These are phyloP conservation scores for Callospermophilus lateralis DNA, from an alignment of 2,113 vertebrate genomes.

Conservation along the genomic window DNA sequence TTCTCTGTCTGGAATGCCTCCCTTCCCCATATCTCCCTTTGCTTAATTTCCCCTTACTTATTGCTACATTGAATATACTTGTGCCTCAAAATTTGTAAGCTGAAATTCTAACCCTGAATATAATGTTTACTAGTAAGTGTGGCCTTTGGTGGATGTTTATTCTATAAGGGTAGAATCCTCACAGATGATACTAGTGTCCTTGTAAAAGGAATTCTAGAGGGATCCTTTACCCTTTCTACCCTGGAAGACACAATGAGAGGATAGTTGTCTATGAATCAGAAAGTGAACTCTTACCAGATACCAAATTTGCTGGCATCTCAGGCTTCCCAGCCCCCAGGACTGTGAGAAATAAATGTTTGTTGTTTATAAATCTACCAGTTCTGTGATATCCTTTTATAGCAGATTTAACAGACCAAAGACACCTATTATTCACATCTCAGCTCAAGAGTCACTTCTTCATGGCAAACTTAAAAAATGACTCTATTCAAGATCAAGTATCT, in stretches of 20 bases:
- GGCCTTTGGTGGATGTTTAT: background rate
- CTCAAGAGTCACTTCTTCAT: background rate
- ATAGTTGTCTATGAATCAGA: background rate
- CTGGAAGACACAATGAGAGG: background rate
- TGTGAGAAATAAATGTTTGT: background rate
- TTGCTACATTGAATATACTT: background rate
- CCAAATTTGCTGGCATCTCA: background rate
- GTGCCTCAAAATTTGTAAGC: background rate
- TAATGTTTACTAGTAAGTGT: background rate
- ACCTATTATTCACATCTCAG: background rate
- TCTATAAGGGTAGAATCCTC: too few species aligned
- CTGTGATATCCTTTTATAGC: background rate
- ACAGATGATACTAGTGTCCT: background rate
- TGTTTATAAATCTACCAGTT: background rate
- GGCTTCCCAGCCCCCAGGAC: background rate
- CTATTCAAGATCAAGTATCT: background rate
- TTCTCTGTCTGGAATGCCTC: background rate
- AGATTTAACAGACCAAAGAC: background rate
- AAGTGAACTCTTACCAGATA: background rate
- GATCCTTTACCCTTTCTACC: background rate
- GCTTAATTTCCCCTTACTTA: background rate
- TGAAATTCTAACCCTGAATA: background rate
- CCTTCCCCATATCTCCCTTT: background rate
- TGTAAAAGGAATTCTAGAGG: background rate
- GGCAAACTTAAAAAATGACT: background rate